A percentile compares a stretch with the other conserved stretches of the same genome.
phyloP scores from a whole-genome alignment of 2,888 invertebrate species.

The Sesia apiformis region DNA sequence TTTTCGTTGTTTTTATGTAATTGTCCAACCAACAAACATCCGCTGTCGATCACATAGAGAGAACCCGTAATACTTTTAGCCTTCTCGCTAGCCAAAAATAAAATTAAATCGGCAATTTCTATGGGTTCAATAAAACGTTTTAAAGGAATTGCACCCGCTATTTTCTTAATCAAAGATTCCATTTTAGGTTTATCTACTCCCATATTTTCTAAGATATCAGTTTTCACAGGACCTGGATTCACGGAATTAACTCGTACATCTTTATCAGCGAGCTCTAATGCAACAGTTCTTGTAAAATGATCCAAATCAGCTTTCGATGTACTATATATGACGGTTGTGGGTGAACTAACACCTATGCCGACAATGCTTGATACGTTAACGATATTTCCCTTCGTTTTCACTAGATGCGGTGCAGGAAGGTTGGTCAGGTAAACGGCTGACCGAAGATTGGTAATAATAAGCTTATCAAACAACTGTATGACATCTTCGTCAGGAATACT shows the following conservation, averaged over 20 bases:
- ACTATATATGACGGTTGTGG: slow-evolving; percentile 7
- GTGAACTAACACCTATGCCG: slow-evolving; percentile 9
- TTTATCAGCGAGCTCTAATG: slow-evolving; percentile 81
- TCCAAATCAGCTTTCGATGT: slow-evolving; percentile 77
- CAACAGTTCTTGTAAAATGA: slow-evolving; percentile 88
- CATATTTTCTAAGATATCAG: slow-evolving; percentile 63
- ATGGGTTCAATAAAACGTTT: not conserved
- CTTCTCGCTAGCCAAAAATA: slow-evolving; percentile 22
- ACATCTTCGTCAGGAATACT: not conserved
- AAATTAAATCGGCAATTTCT: slow-evolving; percentile 21
- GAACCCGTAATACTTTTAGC: slow-evolving; percentile 15
- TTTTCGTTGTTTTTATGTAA: no score
- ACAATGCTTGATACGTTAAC: slow-evolving; percentile 21
- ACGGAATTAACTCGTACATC: slow-evolving; percentile 86
- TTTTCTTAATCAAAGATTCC: not conserved
- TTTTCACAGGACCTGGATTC: slow-evolving; percentile 88
- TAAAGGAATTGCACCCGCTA: no score
- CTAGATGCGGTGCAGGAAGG: slow-evolving; percentile 15
- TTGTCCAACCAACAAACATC: no score
- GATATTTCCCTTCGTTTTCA: slow-evolving; percentile 17
- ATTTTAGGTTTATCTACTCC: slow-evolving; percentile 37
- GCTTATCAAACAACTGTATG: not conserved
- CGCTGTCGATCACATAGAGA: slow-evolving; percentile 15
- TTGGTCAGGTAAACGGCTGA: slow-evolving; percentile 20
- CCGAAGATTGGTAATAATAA: no score